phyloP scores from a whole-genome alignment of 2,888 invertebrate genomes.

The Heliconius erato region DNA sequence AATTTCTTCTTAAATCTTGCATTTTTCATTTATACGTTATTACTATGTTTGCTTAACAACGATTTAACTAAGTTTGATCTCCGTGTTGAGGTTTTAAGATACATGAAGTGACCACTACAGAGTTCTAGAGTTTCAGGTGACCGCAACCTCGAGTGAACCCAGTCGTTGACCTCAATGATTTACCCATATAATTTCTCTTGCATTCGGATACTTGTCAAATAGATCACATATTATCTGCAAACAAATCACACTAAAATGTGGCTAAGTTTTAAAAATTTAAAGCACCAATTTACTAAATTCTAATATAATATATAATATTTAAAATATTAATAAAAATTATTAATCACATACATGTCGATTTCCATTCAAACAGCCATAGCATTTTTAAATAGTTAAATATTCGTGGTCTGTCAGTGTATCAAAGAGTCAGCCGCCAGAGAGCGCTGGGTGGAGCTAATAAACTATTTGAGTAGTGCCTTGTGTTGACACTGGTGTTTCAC shows the following conservation, averaged over 20 bases:
- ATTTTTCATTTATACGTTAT: not conserved
- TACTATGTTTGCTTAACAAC: not conserved
- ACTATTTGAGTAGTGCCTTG: slow-evolving; percentile 84
- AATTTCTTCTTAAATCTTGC: not conserved
- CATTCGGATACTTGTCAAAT: slow-evolving; percentile 12
- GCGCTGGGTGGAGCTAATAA: slow-evolving; percentile 85
- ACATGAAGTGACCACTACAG: slow-evolving; percentile 66
- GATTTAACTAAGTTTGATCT: slow-evolving; percentile 36
- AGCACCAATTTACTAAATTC: not conserved
- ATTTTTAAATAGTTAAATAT: slow-evolving; percentile 79
- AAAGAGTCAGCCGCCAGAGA: slow-evolving; percentile 80
- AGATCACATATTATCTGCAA: not conserved
- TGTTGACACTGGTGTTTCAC: slow-evolving; percentile 86
- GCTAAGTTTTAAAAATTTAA: not conserved
- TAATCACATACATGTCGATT: not conserved
- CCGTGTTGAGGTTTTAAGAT: slow-evolving; percentile 57
- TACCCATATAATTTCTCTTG: slow-evolving; percentile 72
- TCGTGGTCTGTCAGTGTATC: slow-evolving; percentile 79
- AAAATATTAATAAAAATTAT: not conserved
- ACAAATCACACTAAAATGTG: not conserved
- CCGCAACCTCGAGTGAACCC: slow-evolving; percentile 69
- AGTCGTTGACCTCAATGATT: slow-evolving; percentile 76
- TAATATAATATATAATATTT: not conserved
- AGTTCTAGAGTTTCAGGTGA: slow-evolving; percentile 79
- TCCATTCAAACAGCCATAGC: slow-evolving; percentile 56